phyloP scores from a whole-genome alignment of 2,797 vertebrate species.

The Hafferia zeledoni region DNA sequence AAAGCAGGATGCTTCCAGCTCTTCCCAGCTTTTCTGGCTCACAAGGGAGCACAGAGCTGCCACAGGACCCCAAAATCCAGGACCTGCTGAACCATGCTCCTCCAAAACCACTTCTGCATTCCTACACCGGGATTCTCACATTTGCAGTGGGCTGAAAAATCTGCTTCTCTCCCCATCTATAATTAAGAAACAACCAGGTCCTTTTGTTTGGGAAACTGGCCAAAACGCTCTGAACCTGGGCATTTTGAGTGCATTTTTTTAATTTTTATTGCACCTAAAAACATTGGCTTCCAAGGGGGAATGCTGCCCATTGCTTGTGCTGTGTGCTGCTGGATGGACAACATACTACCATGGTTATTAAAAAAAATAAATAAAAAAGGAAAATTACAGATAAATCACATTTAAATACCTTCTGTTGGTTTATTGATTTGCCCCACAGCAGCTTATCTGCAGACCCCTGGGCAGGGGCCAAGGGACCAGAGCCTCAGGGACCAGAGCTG shows the following conservation, averaged over 20 bases:
- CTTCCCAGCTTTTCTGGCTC: not conserved
- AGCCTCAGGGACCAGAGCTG: not conserved
- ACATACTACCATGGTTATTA: not conserved
- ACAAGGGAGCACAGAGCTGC: rapidly evolving
- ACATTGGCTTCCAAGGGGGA: not conserved
- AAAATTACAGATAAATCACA: not conserved
- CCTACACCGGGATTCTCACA: not conserved
- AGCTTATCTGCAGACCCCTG: not conserved
- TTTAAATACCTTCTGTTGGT: too few relatives aligned
- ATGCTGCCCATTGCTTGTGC: not conserved
- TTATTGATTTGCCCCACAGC: not conserved
- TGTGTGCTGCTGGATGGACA: not conserved
- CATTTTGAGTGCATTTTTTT: not conserved
- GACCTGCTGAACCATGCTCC: not conserved
- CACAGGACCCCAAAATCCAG: rapidly evolving
- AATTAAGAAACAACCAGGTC: not conserved
- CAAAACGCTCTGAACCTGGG: not conserved
- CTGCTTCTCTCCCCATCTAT: not conserved
- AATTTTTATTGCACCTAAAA: not conserved
- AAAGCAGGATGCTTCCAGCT: not conserved
- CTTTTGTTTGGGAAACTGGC: not conserved
- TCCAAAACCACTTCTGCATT: not conserved
- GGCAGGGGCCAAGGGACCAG: not conserved
- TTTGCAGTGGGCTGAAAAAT: not conserved
- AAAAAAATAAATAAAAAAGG: not conserved